Evolutionary conservation across 1,140 invertebrate species (phyloP).

Genomic region (Panagrolaimus sp.): DNA sequence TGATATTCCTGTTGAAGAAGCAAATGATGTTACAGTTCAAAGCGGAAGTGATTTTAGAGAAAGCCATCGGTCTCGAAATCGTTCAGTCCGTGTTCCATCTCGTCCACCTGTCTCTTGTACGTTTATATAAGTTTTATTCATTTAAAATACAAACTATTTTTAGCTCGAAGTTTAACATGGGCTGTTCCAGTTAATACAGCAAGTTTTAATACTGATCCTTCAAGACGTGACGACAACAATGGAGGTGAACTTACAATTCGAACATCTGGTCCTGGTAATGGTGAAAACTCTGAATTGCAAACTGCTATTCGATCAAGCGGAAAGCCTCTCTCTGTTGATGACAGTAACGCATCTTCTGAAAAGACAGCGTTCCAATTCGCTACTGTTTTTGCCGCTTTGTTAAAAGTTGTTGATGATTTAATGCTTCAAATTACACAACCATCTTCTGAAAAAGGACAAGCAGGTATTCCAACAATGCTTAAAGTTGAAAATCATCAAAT

Average conservation of each 20-base stretch:
- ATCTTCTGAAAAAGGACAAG: constrained; percentile 9
- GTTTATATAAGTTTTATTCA: neutral
- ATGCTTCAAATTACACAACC: constrained; percentile 36
- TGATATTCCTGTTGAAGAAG: constrained; percentile 16
- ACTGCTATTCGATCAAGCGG: neutral
- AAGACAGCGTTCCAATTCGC: constrained; percentile 26
- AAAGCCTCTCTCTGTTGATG: neutral
- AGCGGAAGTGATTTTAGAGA: neutral
- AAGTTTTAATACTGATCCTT: neutral
- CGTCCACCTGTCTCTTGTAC: neutral
- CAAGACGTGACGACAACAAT: no score
- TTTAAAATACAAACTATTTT: neutral
- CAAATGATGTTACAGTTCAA: neutral
- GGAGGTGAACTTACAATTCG: constrained; percentile 8
- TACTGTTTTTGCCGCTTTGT: constrained; percentile 36
- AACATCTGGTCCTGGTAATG: no score
- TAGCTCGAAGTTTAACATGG: constrained; percentile 13
- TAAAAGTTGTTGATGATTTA: constrained; percentile 45
- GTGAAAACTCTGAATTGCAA: no score
- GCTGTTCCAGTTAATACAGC: neutral
- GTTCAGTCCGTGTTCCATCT: neutral
- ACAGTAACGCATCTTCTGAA: neutral
- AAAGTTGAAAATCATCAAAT: neutral
- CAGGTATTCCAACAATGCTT: constrained; percentile 28
- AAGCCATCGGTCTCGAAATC: neutral